Evolutionary conservation across 2,888 invertebrate genomes (phyloP).

Genomic region (Orchestes rusci): DNA sequence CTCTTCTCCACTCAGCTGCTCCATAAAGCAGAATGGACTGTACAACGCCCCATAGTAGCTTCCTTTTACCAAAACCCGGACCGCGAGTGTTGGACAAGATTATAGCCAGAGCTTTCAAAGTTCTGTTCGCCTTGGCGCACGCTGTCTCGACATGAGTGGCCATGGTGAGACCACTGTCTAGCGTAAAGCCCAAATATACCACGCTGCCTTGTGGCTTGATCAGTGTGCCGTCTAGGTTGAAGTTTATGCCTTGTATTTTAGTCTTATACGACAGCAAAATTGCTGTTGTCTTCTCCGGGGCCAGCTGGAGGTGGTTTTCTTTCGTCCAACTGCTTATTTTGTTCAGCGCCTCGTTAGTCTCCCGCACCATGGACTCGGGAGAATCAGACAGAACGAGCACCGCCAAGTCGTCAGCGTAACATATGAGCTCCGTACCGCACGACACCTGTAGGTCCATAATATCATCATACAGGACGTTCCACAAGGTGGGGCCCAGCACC

Average conservation of each 20-base stretch:
- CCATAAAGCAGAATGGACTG: conserved; percentile 18
- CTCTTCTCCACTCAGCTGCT: conserved; percentile 9
- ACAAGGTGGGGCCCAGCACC: too few relatives aligned
- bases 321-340: conserved; percentile 11
- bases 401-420: conserved; percentile 20
- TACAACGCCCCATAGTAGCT: conserved; percentile 2
- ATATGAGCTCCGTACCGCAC: too few relatives aligned
- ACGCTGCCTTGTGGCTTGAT: background rate
- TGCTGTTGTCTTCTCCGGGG: conserved; percentile 10
- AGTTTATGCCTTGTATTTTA: background rate
- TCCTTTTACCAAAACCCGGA: conserved; percentile 7
- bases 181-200: conserved; percentile 12
- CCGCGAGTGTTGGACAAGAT: conserved; percentile 13
- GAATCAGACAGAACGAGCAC: conserved; percentile 6
- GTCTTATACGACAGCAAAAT: conserved; percentile 2
- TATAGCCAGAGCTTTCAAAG: background rate
- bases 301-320: conserved; percentile 5
- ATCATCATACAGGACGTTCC: too few relatives aligned
- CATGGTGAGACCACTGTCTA: conserved; percentile 8
- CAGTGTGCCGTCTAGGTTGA: background rate
- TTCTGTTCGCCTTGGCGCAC: conserved; percentile 2
- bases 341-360: conserved; percentile 6
- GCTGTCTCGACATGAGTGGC: conserved; percentile 4
- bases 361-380: conserved; percentile 5
- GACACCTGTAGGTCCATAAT: too few relatives aligned